A percentile compares a stretch with the other conserved stretches of the same genome.
Evolutionary conservation across 2,888 invertebrate genomes (phyloP).

Genomic region (Mamestra brassicae): DNA sequence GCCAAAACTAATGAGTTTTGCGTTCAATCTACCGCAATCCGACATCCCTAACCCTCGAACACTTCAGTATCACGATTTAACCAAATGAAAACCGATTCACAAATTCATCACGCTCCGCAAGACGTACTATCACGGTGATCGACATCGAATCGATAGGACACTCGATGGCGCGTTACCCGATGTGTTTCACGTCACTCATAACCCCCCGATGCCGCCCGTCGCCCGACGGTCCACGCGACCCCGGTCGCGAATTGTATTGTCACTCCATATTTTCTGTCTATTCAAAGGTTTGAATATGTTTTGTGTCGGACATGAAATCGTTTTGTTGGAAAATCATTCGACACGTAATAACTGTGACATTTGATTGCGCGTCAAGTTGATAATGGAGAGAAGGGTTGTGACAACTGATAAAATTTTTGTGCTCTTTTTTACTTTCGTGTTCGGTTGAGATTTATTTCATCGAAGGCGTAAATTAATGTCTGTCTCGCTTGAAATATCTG

Average conservation of each 20-base stretch:
- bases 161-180: constrained; percentile 51
- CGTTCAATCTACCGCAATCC: background rate
- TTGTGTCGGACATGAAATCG: constrained; percentile 65
- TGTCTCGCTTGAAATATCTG: background rate
- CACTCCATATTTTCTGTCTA: constrained; percentile 66
- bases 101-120: constrained; percentile 41
- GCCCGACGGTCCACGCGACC: constrained; percentile 56
- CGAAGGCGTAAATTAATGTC: background rate
- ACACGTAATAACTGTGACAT: constrained; percentile 61
- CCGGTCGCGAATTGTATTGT: constrained; percentile 70
- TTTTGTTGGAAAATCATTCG: constrained; percentile 64
- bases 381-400: constrained; percentile 41
- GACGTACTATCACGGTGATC: constrained; percentile 42
- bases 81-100: constrained; percentile 43
- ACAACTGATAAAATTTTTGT: constrained; percentile 18
- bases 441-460: background rate
- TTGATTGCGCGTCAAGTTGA: constrained; percentile 51
- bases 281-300: constrained; percentile 69
- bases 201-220: constrained; percentile 41
- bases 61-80: constrained; percentile 4
- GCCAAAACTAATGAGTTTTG: background rate
- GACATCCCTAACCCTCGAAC: background rate
- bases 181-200: constrained; percentile 62
- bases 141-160: constrained; percentile 56
- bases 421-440: constrained; percentile 7